These are phyloP conservation scores for Dallia pectoralis DNA, from an alignment of 2,797 vertebrate species.

Conservation along the genomic window DNA sequence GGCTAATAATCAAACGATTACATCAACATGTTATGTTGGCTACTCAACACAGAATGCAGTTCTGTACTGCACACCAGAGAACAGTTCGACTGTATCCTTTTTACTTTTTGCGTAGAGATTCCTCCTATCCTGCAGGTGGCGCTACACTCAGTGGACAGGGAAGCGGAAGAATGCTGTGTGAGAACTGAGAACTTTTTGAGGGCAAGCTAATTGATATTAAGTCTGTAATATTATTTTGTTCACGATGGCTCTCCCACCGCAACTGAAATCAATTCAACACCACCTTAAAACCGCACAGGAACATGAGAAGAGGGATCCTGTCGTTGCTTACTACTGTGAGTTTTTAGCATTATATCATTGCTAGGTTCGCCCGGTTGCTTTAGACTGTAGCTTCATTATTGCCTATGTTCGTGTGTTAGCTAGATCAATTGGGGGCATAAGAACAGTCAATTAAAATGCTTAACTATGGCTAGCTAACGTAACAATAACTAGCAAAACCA, in stretches of 20 bases:
- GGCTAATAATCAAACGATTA: neutral
- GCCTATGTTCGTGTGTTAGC: neutral
- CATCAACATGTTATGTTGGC: neutral
- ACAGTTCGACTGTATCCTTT: neutral
- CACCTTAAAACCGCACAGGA: constrained; percentile 92
- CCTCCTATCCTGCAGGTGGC: constrained; percentile 9
- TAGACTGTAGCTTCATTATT: neutral
- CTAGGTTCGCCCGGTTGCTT: neutral
- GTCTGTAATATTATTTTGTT: neutral
- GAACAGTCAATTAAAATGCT: too few species aligned
- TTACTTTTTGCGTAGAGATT: neutral
- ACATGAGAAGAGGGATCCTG: constrained; percentile 89
- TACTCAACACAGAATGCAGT: neutral
- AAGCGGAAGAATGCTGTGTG: constrained; percentile 53
- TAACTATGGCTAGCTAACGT: too few species aligned
- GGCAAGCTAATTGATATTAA: constrained; percentile 4
- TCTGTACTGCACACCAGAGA: neutral
- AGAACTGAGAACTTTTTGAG: constrained; percentile 16
- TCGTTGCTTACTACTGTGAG: constrained; percentile 96
- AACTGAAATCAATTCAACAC: constrained; percentile 87
- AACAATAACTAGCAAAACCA: too few species aligned
- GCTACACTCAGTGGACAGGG: constrained; percentile 41
- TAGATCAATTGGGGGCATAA: too few species aligned
- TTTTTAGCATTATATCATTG: constrained; percentile 37
- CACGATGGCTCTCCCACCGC: constrained; percentile 78